Base-by-base conservation (phyloP, 2,888 invertebrate species). In the Ichneumoninae sp. region DNA sequence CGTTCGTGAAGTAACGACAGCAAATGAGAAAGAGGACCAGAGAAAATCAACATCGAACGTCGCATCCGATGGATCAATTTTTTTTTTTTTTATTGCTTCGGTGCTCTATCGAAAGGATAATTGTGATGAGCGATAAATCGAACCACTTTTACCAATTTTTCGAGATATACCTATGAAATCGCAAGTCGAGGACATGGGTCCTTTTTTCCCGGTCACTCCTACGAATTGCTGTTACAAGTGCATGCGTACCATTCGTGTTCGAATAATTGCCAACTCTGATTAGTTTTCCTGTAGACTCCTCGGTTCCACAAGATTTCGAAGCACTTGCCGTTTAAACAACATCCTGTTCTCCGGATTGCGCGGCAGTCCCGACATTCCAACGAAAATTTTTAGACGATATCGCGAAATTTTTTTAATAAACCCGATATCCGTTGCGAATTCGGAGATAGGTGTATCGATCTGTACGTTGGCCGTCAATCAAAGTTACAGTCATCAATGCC, bases 1-100 rank as follows among this genome's bases (percentile, higher is more conserved):
- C 73, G 73, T 73, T 68, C 60, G 65, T 2, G 19, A 75, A 70
- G 71, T n/a, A 47, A 8, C 16, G 19, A 40, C 47, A 47, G 66
- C 60, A 7, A 60, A 1, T 4, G 36, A 44, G 10, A 30, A n/a
- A 22, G 54, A 57, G 13, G 10, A 22, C 52, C 33, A 26, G 47
- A 36, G 5, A 57, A 57, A 22, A 57, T 57, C 22, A 26, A 13
- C 57, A 57, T 57, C 26, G 57, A 57, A 57, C 26, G 22, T 57
- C 26, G 22, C 26, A 57, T 57, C 26, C 22, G 13, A 57, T 57
- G 57, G 13, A 26, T 57, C 26, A 13, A 26, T 10, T 22, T 47
- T 40, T 8, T 10, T 22, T 47, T 40, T 8, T 47, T 47, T 47
- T 47, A 40, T 47, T 4, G 1, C 3, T 16, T 13, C 44, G 44